phyloP scores from a whole-genome alignment of 2,113 vertebrate genomes.

The Crotalus helleri region DNA sequence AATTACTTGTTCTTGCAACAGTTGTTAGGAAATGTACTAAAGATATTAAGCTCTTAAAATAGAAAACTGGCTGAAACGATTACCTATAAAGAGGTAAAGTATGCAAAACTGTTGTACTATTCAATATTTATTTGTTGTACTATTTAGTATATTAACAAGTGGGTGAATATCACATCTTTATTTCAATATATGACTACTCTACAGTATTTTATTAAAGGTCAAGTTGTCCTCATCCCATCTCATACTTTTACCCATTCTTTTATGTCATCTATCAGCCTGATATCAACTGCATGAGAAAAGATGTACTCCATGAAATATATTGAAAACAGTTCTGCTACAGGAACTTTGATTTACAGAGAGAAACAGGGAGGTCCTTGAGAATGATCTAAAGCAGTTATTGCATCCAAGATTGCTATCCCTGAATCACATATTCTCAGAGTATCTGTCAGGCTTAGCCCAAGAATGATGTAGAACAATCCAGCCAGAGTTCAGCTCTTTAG shows the following conservation, averaged over 20 bases:
- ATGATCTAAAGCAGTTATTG: not conserved
- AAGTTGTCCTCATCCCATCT: not conserved
- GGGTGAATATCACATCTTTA: not conserved
- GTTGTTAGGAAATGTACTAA: slow-evolving; percentile 47
- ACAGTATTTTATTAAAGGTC: not conserved
- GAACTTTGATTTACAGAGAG: not conserved
- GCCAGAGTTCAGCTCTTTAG: not conserved
- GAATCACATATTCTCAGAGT: not conserved
- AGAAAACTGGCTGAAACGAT: slow-evolving; percentile 36
- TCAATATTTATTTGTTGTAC: slow-evolving; percentile 44
- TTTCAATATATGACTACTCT: not conserved
- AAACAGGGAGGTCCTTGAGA: not conserved
- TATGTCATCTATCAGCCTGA: not conserved
- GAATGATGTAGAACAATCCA: not conserved
- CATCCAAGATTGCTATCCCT: not conserved
- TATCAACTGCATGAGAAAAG: not conserved
- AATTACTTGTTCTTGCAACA: slow-evolving; percentile 53
- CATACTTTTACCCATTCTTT: not conserved
- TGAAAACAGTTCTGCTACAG: not conserved
- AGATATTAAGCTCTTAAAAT: slow-evolving; percentile 40
- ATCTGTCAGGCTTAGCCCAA: not conserved
- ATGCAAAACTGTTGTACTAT: slow-evolving; percentile 30
- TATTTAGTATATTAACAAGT: slow-evolving; percentile 2
- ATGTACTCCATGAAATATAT: not conserved
- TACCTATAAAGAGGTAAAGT: slow-evolving; percentile 19